These are phyloP conservation scores for Willowsia nigromaculata DNA, from an alignment of 2,888 invertebrate species.

Conservation along the genomic window DNA sequence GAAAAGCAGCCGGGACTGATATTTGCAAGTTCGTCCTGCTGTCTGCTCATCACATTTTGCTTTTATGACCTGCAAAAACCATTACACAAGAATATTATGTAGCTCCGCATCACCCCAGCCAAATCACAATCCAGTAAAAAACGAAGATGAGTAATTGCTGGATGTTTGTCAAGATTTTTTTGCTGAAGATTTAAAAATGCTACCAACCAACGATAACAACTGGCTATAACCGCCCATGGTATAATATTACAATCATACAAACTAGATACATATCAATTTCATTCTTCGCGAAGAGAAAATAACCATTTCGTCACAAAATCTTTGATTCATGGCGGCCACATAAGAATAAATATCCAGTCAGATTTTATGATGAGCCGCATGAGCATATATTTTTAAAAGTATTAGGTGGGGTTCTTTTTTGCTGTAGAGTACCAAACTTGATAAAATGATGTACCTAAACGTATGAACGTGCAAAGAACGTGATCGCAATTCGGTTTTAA, in stretches of 20 bases:
- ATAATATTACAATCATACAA: not conserved
- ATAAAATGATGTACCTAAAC: not conserved
- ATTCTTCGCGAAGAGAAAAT: not conserved
- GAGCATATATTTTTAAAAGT: not conserved
- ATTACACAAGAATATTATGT: too few relatives aligned
- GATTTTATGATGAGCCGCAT: not conserved
- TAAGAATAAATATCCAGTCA: not conserved
- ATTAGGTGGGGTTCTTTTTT: conserved; percentile 11
- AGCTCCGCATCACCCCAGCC: not conserved
- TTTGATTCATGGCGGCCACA: not conserved
- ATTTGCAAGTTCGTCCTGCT: conserved; percentile 32
- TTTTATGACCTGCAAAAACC: not conserved
- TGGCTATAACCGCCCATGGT: not conserved
- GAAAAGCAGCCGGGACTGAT: conserved; percentile 9
- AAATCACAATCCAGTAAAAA: not conserved
- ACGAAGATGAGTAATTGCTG: conserved; percentile 48
- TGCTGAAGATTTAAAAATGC: not conserved
- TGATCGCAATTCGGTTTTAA: not conserved
- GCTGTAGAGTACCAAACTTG: not conserved
- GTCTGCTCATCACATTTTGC: conserved; percentile 14
- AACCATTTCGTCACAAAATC: conserved; percentile 13
- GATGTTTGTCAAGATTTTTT: conserved; percentile 29
- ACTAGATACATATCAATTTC: not conserved
- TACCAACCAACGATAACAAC: not conserved
- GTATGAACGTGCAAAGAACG: conserved; percentile 18